phyloP scores from a whole-genome alignment of 2,888 invertebrate species.

The Seladonia tumulorum region DNA sequence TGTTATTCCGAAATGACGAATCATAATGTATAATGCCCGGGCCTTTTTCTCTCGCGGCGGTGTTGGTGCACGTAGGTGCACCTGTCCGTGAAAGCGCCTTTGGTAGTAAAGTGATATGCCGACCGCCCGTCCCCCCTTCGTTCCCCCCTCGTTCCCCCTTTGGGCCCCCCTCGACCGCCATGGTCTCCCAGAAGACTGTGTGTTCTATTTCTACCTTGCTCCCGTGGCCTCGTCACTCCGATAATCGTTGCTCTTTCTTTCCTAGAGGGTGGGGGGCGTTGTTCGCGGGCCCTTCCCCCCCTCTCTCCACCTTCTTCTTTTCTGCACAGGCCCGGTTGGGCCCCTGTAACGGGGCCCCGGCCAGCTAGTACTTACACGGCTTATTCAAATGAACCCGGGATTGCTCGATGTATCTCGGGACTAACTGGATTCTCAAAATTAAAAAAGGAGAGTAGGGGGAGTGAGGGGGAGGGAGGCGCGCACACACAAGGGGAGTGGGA shows the following conservation, averaged over 20 bases:
- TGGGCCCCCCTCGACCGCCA: background rate
- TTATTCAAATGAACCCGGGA: constrained; percentile 81
- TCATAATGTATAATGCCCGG: constrained; percentile 82
- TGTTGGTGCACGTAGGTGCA: constrained; percentile 71
- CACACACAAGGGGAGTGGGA: background rate
- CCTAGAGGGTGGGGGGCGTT: background rate
- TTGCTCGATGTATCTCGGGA: constrained; percentile 80
- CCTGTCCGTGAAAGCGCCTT: constrained; percentile 72
- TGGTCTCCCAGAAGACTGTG: background rate
- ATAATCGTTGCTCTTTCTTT: constrained; percentile 6
- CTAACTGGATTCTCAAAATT: constrained; percentile 82
- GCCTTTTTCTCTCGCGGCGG: constrained; percentile 68
- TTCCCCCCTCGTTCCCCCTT: background rate
- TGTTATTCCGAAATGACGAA: constrained; percentile 84
- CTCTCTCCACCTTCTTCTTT: constrained; percentile 18
- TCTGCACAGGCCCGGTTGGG: constrained; percentile 54
- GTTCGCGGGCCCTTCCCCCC: background rate
- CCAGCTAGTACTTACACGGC: constrained; percentile 80
- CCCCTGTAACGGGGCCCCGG: constrained; percentile 61
- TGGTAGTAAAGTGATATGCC: constrained; percentile 69
- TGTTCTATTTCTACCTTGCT: constrained; percentile 42
- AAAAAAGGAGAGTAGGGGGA: constrained; percentile 73
- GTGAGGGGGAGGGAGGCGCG: background rate
- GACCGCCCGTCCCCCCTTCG: constrained; percentile 1
- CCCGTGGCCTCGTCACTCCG: background rate